Percentiles rank a stretch among this genome's conserved stretches.
phyloP scores from a whole-genome alignment of 2,888 invertebrate genomes.

The Bombylius discolor region DNA sequence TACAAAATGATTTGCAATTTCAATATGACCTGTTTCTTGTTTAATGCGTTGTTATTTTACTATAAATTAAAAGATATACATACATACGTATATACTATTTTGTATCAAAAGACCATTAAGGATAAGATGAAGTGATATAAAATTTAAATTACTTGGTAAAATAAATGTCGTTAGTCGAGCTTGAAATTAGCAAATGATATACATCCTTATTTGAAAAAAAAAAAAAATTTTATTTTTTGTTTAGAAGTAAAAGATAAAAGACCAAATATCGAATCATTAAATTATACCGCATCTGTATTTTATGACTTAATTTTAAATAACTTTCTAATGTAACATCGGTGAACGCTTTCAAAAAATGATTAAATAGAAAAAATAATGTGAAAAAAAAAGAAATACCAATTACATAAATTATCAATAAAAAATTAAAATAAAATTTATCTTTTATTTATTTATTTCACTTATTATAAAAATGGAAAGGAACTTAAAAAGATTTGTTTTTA shows the following conservation, averaged over 20 bases:
- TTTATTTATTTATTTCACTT: no score
- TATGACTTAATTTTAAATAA: slow-evolving; percentile 10
- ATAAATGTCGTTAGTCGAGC: slow-evolving; percentile 16
- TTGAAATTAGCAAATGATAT: slow-evolving; percentile 15
- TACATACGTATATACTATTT: background rate
- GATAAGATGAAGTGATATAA: slow-evolving; percentile 15
- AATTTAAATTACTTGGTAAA: slow-evolving; percentile 15
- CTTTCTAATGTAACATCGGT: no score
- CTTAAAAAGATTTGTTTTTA: no score
- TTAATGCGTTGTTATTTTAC: no score
- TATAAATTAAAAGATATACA: background rate
- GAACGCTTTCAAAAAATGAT: no score
- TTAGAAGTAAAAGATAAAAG: background rate
- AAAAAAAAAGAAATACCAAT: no score
- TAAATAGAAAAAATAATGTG: no score
- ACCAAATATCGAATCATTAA: slow-evolving; percentile 13
- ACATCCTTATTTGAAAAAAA: slow-evolving; percentile 1
- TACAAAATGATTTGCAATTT: slow-evolving; percentile 14
- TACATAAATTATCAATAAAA: no score
- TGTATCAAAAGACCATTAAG: slow-evolving; percentile 14
- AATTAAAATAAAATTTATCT: no score
- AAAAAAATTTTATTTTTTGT: background rate
- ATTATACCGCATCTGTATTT: slow-evolving; percentile 14
- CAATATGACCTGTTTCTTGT: slow-evolving; percentile 7
- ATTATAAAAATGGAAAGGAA: no score